These are phyloP conservation scores for Mustela lutreola DNA, from an alignment of 2,113 vertebrate genomes.

Conservation along the genomic window DNA sequence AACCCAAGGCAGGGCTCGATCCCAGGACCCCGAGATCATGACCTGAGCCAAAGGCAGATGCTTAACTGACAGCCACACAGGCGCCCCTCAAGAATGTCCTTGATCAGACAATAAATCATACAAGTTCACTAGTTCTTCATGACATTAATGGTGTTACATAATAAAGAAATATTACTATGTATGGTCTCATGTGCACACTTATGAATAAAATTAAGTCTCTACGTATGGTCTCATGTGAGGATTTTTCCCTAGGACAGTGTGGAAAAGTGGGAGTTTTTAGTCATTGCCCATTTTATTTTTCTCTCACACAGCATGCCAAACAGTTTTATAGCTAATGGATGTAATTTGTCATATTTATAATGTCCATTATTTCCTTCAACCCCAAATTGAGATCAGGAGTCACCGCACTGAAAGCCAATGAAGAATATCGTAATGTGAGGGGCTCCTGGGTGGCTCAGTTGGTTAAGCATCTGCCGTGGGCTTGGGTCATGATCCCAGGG, in stretches of 20 bases:
- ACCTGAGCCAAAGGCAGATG: not conserved
- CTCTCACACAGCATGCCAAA: not conserved
- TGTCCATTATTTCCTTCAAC: not conserved
- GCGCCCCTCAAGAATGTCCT: not conserved
- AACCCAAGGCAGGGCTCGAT: not conserved
- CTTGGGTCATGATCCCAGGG: not conserved
- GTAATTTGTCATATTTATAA: slow-evolving; percentile 7
- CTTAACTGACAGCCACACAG: not conserved
- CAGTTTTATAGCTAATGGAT: not conserved
- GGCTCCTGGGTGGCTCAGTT: not conserved
- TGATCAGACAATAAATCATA: not conserved
- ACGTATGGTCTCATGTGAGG: not conserved
- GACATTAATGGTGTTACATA: not conserved
- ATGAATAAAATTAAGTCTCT: slow-evolving; percentile 28
- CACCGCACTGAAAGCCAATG: not conserved
- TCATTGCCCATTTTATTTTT: not conserved
- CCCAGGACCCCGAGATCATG: not conserved
- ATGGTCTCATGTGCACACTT: not conserved
- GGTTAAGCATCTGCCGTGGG: not conserved
- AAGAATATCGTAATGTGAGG: not conserved
- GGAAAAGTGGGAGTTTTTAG: not conserved
- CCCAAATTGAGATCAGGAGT: not conserved
- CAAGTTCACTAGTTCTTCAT: not conserved
- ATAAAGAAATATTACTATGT: not conserved
- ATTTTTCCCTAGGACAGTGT: not conserved